Percentiles rank a stretch among this genome's conserved stretches.
Evolutionary conservation across 2,113 vertebrate species (phyloP).

Genomic region (Catagonus wagneri): DNA sequence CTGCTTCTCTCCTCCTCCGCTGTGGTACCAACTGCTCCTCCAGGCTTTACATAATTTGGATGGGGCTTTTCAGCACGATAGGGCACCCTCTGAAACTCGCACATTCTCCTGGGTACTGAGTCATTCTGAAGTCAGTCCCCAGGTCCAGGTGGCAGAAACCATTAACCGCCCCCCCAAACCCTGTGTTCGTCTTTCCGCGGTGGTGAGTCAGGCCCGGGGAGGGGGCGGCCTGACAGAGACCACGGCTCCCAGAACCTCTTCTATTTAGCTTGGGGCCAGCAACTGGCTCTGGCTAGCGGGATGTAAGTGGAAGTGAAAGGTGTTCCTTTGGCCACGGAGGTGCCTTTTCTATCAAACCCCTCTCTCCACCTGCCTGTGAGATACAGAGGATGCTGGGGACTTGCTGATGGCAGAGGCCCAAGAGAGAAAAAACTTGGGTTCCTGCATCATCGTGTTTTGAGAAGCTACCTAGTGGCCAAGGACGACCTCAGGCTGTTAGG

Average conservation of each 20-base stretch:
- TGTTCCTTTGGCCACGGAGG: no score
- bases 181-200: not conserved
- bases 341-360: not conserved
- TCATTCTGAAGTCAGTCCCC: not conserved
- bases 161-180: not conserved
- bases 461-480: not conserved
- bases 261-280: not conserved
- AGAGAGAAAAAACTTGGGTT: not conserved
- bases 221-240: not conserved
- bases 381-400: not conserved
- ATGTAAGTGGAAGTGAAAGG: not conserved
- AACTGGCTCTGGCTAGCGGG: not conserved
- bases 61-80: not conserved
- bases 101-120: not conserved
- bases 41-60: not conserved
- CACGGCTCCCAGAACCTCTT: not conserved
- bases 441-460: not conserved
- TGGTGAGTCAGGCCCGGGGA: no score
- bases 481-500: not conserved
- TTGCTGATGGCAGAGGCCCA: not conserved
- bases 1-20: not conserved
- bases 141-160: not conserved
- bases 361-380: not conserved
- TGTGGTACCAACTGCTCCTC: not conserved
- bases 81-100: not conserved